A percentile compares a stretch with the other conserved stretches of the same genome.
phyloP scores from a whole-genome alignment of 2,888 invertebrate genomes.

The Catonia carolina region DNA sequence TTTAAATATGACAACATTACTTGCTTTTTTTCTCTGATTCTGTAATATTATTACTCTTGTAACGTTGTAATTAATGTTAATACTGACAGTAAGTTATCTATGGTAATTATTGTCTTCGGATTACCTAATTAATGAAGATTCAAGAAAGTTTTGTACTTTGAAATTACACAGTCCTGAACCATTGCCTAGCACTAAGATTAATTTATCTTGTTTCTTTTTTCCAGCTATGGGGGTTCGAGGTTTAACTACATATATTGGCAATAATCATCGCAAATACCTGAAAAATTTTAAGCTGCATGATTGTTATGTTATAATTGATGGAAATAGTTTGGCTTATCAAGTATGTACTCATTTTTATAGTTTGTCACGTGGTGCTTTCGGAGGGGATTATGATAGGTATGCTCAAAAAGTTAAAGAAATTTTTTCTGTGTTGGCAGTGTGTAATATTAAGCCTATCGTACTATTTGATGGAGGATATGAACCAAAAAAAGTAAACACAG shows the following conservation, averaged over 20 bases:
- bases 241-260: conserved; percentile 69
- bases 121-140: too few species aligned
- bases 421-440: conserved; percentile 60
- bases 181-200: too few species aligned
- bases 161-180: too few species aligned
- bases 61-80: too few species aligned
- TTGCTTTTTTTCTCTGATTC: too few species aligned
- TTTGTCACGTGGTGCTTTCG: conserved; percentile 63
- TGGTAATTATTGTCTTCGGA: too few species aligned
- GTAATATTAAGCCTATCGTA: conserved; percentile 64
- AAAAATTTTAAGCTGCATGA: conserved; percentile 58
- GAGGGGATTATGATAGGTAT: conserved; percentile 78
- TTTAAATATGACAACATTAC: too few species aligned
- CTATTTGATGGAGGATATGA: conserved; percentile 77
- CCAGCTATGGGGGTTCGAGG: conserved; percentile 76
- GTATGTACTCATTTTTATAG: conserved; percentile 55
- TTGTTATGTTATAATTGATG: conserved; percentile 68
- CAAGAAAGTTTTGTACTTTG: too few species aligned
- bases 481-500: conserved; percentile 61
- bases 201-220: too few species aligned
- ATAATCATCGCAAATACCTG: conserved; percentile 57
- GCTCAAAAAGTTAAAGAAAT: conserved; percentile 58
- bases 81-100: too few species aligned
- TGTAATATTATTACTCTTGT: too few species aligned
- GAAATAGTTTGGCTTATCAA: conserved; percentile 65